Evolutionary conservation across 2,113 vertebrate genomes (phyloP).

Genomic region (Carlito syrichta): DNA sequence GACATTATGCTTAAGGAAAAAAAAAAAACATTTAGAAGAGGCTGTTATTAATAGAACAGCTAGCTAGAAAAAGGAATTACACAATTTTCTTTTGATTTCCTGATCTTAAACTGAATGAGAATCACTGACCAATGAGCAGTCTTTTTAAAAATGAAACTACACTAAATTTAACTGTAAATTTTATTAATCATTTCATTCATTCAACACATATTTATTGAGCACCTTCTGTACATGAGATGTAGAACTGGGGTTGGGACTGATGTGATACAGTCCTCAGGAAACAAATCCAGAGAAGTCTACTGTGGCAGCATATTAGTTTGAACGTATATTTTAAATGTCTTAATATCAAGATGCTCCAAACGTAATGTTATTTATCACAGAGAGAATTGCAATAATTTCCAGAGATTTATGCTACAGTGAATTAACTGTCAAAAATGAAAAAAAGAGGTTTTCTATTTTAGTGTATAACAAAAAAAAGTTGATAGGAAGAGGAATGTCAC

Average conservation of each 20-base stretch:
- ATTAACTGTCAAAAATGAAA: background rate
- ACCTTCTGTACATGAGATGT: background rate
- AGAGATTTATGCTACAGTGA: background rate
- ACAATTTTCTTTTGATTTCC: background rate
- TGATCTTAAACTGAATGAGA: background rate
- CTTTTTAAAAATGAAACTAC: background rate
- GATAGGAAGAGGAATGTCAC: background rate
- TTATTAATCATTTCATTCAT: background rate
- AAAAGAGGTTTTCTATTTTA: background rate
- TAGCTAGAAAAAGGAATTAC: background rate
- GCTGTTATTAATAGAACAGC: background rate
- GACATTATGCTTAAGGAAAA: background rate
- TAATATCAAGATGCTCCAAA: background rate
- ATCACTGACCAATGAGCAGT: background rate
- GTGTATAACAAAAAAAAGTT: background rate
- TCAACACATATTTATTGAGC: background rate
- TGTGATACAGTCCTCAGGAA: background rate
- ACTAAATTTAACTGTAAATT: background rate
- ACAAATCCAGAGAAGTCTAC: background rate
- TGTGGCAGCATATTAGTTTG: background rate
- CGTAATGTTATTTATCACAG: background rate
- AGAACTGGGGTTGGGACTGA: background rate
- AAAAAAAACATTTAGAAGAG: background rate
- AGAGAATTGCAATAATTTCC: background rate
- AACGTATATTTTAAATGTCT: background rate